These are phyloP conservation scores for Dromococcyx pavoninus DNA, from an alignment of 2,797 vertebrate genomes.

Conservation along the genomic window DNA sequence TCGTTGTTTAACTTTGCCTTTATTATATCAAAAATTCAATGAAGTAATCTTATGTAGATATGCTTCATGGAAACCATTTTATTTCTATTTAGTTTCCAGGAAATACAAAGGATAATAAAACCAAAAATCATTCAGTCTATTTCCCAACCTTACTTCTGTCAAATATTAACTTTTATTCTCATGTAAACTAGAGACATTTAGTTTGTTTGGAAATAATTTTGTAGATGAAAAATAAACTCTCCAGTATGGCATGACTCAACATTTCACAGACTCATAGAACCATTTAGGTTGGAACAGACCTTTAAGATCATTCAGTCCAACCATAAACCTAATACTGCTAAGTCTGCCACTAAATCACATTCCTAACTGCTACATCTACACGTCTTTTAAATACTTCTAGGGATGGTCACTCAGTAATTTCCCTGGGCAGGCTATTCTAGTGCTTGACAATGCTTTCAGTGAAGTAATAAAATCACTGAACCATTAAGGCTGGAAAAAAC, in stretches of 20 bases:
- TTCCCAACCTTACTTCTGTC: constrained; percentile 46
- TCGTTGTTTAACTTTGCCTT: constrained; percentile 27
- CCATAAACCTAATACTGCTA: no score
- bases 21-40: constrained; percentile 31
- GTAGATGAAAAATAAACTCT: not conserved
- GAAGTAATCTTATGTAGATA: constrained; percentile 40
- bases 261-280: not conserved
- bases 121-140: constrained; percentile 37
- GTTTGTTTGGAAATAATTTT: not conserved
- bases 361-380: no score
- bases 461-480: no score
- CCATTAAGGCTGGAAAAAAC: no score
- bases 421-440: no score
- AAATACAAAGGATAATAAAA: constrained; percentile 48
- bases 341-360: no score
- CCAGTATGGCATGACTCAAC: not conserved
- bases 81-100: constrained; percentile 52
- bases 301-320: no score
- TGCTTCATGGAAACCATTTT: constrained; percentile 45
- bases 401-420: no score
- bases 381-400: no score
- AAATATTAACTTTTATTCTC: constrained; percentile 21
- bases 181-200: not conserved
- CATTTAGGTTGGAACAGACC: no score
- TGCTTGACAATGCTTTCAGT: no score